Evolutionary conservation across 2,797 vertebrate species (phyloP).

Genomic region (Sarcophilus harrisii): DNA sequence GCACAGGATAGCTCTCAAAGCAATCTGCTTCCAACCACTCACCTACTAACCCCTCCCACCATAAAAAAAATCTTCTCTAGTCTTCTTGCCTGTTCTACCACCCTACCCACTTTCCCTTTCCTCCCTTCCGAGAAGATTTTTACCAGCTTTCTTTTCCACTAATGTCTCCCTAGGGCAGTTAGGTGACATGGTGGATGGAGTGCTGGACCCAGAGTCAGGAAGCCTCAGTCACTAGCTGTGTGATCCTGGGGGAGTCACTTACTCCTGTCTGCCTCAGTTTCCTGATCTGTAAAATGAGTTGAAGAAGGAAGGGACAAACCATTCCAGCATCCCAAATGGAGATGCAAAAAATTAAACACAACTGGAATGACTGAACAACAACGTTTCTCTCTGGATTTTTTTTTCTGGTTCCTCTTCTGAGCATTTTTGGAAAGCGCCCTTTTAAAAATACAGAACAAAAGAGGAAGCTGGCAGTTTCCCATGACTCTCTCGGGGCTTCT

Average conservation of each 20-base stretch:
- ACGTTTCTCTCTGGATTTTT: not conserved
- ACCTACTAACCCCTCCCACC: not conserved
- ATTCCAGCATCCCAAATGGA: not conserved
- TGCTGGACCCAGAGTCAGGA: not conserved
- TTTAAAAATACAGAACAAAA: not conserved
- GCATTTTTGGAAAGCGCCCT: not conserved
- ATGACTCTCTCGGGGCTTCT: not conserved
- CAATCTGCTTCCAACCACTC: not conserved
- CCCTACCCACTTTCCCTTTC: not conserved
- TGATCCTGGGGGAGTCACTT: not conserved
- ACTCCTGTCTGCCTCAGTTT: not conserved
- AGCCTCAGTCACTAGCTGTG: not conserved
- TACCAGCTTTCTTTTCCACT: not conserved
- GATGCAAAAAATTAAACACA: not conserved
- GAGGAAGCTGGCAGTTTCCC: not conserved
- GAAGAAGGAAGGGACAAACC: not conserved
- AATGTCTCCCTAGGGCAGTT: not conserved
- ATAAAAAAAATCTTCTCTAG: not conserved
- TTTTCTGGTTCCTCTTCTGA: not conserved
- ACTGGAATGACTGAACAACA: not conserved
- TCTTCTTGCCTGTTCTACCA: not conserved
- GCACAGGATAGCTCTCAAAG: not conserved
- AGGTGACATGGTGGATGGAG: not conserved
- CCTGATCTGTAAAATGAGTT: not conserved
- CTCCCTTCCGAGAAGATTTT: not conserved